phyloP scores from a whole-genome alignment of 2,888 invertebrate species.

The Dromius quadrimaculatus region DNA sequence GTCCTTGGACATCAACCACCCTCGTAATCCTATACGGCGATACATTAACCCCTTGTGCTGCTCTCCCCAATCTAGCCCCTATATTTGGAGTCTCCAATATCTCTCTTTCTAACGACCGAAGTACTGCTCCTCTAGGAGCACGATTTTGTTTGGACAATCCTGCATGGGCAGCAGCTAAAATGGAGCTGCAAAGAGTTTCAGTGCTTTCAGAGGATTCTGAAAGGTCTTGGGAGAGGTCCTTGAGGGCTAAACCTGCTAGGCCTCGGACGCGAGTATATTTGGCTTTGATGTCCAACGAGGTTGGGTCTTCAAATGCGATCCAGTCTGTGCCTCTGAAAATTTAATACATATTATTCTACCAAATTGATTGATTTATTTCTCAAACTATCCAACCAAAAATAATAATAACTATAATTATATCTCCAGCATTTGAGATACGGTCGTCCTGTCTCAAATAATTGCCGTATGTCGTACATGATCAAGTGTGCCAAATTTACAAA shows the following conservation, averaged over 20 bases:
- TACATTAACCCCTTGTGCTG: slow-evolving; percentile 73
- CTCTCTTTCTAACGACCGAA: slow-evolving; percentile 75
- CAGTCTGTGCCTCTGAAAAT: slow-evolving; percentile 73
- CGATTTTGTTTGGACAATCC: slow-evolving; percentile 73
- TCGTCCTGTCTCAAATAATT: too few species aligned
- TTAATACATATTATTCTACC: too few species aligned
- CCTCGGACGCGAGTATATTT: slow-evolving; percentile 80
- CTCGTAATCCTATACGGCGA: slow-evolving; percentile 81
- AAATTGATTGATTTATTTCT: too few species aligned
- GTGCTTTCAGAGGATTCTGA: background rate
- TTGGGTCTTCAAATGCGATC: slow-evolving; percentile 82
- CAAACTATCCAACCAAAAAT: too few species aligned
- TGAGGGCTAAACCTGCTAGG: slow-evolving; percentile 77
- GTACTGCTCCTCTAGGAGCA: slow-evolving; percentile 74
- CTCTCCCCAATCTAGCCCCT: slow-evolving; percentile 57
- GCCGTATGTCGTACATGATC: too few species aligned
- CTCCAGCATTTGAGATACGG: too few species aligned
- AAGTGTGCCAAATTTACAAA: too few species aligned
- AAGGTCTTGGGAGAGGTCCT: slow-evolving; percentile 67
- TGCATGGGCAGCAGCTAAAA: slow-evolving; percentile 68
- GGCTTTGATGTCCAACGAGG: slow-evolving; percentile 80
- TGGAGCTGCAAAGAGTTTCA: slow-evolving; percentile 68
- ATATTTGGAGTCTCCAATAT: slow-evolving; percentile 69
- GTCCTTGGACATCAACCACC: slow-evolving; percentile 79
- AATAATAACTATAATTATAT: too few species aligned